Base-by-base conservation (phyloP, 1,140 invertebrate species). In the Octopus sinensis region DNA sequence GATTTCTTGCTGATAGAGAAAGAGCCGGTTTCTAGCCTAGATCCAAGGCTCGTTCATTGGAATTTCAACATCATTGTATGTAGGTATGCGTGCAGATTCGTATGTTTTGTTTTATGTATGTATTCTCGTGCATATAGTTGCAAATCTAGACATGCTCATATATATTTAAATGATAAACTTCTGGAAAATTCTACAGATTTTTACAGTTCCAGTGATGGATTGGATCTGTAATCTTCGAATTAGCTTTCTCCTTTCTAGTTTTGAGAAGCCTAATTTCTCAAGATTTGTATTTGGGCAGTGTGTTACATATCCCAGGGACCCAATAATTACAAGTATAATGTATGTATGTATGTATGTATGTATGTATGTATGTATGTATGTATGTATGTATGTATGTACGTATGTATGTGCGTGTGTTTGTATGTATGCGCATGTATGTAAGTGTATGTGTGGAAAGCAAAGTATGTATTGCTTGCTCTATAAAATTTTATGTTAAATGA, bases 301-400 rank as follows among this genome's bases (percentile, higher is more conserved):
- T 43, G 30, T 43, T 43, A 43, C 30, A 43, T 43, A 43, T 43
- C 30, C 30, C 2, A 43, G 30, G 30, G 30, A 43, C 30, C 30
- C 30, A 43, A 43, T 43, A 43, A 43, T 43, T 43, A 43, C 30
- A 43, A 43, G 30, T 43, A 43, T 43, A 43, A n/a, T 62, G 56
- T 62, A 62, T 62, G 56, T 62, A 62, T 62, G 17, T 62, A 17
- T 62, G 43, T 76, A 43, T 80, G 43, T 76, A 43, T 80, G 68
- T 76, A 76, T 78, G 68, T 78, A 43, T 80, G 43, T 76, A 76
- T 80, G 68, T 80, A 43, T 80, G 68, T 76, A 76, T 80, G 68
- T 80, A 76, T 62, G 56, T 17, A 62, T 62, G 17, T 62, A 17
- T 62, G 17, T 62, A 17, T 62, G 56, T 62, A 12, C 3, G 56